A percentile compares a stretch with the other conserved stretches of the same genome.
phyloP scores from a whole-genome alignment of 2,113 vertebrate species.

The Scomber colias region DNA sequence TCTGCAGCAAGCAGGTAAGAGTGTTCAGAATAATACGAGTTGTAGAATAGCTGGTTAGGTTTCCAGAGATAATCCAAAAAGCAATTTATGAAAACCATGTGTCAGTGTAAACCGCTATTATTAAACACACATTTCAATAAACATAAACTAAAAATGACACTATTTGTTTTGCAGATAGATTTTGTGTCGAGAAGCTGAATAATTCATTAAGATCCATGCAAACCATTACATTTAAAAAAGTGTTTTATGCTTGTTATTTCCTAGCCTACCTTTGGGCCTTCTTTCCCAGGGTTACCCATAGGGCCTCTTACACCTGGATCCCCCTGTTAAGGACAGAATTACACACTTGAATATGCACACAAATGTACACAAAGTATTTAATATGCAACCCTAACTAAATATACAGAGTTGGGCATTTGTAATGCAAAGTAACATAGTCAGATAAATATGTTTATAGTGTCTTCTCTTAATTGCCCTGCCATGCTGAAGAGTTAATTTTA shows the following conservation, averaged over 20 bases:
- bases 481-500: slow-evolving; percentile 54
- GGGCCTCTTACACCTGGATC: slow-evolving; percentile 92
- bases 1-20: slow-evolving; percentile 40
- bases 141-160: slow-evolving; percentile 9
- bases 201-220: neutral
- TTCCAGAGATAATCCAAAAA: slow-evolving; percentile 44
- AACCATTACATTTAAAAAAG: slow-evolving; percentile 1
- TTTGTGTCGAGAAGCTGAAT: neutral
- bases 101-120: slow-evolving; percentile 37
- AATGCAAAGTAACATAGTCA: slow-evolving; percentile 8
- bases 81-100: slow-evolving; percentile 39
- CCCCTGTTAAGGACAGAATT: slow-evolving; percentile 82
- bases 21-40: slow-evolving; percentile 46
- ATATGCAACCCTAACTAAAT: neutral
- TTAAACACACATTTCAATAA: slow-evolving; percentile 43
- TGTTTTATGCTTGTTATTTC: neutral
- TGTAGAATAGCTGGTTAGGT: slow-evolving; percentile 57
- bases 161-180: slow-evolving; percentile 3
- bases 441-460: slow-evolving; percentile 30
- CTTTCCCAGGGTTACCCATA: slow-evolving; percentile 93
- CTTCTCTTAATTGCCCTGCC: slow-evolving; percentile 17
- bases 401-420: neutral
- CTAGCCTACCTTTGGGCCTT: slow-evolving; percentile 92
- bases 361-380: slow-evolving; percentile 4
- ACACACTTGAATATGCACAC: neutral